phyloP scores from a whole-genome alignment of 2,888 invertebrate genomes.

The Hermodice carunculata region DNA sequence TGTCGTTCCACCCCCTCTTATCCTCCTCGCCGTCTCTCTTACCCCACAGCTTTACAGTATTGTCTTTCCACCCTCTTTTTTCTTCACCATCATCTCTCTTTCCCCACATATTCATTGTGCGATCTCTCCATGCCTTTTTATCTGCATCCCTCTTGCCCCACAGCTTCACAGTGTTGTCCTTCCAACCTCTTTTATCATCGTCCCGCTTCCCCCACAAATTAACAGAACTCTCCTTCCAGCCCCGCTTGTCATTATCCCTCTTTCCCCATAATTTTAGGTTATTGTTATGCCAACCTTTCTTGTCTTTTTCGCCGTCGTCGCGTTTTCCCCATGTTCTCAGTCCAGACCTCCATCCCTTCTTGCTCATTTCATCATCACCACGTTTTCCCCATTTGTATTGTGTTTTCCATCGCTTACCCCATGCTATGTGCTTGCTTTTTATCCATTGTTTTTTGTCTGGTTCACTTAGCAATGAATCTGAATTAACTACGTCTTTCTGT shows the following conservation, averaged over 20 bases:
- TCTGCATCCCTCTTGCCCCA: constrained; percentile 29
- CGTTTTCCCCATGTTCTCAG: constrained; percentile 28
- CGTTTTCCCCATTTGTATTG: constrained; percentile 27
- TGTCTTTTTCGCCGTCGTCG: constrained; percentile 17
- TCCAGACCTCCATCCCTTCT: constrained; percentile 22
- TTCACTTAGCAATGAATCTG: too few species aligned
- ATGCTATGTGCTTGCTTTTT: constrained; percentile 17
- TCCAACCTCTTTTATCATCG: constrained; percentile 24
- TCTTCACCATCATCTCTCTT: constrained; percentile 16
- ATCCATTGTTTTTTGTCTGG: constrained; percentile 9
- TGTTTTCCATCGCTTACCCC: constrained; percentile 7
- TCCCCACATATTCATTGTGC: constrained; percentile 8
- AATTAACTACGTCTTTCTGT: too few species aligned
- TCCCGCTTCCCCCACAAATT: constrained; percentile 24
- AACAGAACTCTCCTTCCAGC: constrained; percentile 11
- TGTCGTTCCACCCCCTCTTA: constrained; percentile 19
- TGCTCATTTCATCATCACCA: constrained; percentile 22
- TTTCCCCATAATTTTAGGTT: constrained; percentile 36
- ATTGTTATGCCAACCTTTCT: constrained; percentile 16
- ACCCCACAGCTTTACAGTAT: constrained; percentile 28
- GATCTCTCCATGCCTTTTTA: too few species aligned
- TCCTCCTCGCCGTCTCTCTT: constrained; percentile 23
- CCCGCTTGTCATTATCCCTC: constrained; percentile 11
- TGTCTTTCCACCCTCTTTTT: constrained; percentile 22
- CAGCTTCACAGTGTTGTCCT: constrained; percentile 20